A percentile compares a stretch with the other conserved stretches of the same genome.
Evolutionary conservation across 1,140 invertebrate species (phyloP).

Genomic region (Solen grandis): DNA sequence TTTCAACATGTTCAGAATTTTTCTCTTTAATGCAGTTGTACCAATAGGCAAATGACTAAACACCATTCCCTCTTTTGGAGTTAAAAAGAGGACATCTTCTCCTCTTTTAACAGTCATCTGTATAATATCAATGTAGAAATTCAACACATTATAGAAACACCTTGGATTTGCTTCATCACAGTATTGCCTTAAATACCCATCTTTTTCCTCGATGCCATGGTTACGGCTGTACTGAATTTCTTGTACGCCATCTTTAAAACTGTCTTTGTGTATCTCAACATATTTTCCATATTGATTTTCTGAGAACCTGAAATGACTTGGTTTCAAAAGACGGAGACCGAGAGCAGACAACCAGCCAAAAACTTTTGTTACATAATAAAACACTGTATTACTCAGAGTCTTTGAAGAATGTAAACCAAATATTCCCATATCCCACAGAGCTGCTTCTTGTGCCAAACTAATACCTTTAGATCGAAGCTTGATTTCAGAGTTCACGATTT

Average conservation of each 20-base stretch:
- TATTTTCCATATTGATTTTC: constrained; percentile 27
- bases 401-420: constrained; percentile 18
- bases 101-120: background rate
- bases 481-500: background rate
- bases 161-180: constrained; percentile 18
- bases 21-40: constrained; percentile 7
- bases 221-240: background rate
- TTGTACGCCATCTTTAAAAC: background rate
- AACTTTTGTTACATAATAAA: constrained; percentile 24
- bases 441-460: background rate
- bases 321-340: background rate
- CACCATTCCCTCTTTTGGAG: constrained; percentile 4
- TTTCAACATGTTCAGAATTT: constrained; percentile 20
- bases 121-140: constrained; percentile 7
- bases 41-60: background rate
- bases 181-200: background rate
- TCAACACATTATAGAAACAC: constrained; percentile 29
- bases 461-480: constrained; percentile 16
- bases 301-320: constrained; percentile 3
- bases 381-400: constrained; percentile 17
- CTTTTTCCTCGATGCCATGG: background rate
- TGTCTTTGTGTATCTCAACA: constrained; percentile 16
- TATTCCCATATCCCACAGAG: constrained; percentile 18
- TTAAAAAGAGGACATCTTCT: background rate
- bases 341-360: constrained; percentile 9